These are phyloP conservation scores for Drosophila rufa DNA, from an alignment of 1,140 invertebrate genomes.

Conservation along the genomic window DNA sequence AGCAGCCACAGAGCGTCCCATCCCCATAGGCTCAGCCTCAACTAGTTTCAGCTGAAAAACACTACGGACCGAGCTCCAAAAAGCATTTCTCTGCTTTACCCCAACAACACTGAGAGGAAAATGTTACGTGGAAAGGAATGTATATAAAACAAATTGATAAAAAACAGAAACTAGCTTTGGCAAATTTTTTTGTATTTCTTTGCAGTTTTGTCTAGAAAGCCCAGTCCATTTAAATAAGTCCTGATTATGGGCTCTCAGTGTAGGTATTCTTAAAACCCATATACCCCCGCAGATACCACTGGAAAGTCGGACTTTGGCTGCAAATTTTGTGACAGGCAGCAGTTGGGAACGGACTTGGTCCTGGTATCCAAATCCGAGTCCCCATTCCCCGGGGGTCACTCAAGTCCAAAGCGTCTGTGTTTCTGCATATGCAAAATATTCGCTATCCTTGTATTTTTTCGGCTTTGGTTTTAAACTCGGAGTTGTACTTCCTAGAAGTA, in stretches of 20 bases:
- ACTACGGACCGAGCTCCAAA: conserved; percentile 15
- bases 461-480: conserved; percentile 1
- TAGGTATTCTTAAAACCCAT: background rate
- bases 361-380: conserved; percentile 27
- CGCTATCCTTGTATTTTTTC: conserved; percentile 24
- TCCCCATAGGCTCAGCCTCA: conserved; percentile 43
- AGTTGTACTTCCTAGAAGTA: conserved; percentile 11
- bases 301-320: conserved; percentile 47
- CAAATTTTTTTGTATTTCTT: too few relatives aligned
- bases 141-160: too few relatives aligned
- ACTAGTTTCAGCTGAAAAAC: conserved; percentile 25
- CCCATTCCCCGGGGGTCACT: conserved; percentile 46
- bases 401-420: conserved; percentile 51
- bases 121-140: background rate
- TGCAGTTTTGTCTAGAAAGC: too few relatives aligned
- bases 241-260: conserved; percentile 2
- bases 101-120: conserved; percentile 17
- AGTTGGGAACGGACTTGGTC: conserved; percentile 35
- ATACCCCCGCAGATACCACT: conserved; percentile 36
- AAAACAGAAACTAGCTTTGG: too few relatives aligned
- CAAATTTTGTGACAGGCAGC: conserved; percentile 63
- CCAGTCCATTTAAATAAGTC: background rate
- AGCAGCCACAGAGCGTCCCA: conserved; percentile 20
- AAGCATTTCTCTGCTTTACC: conserved; percentile 14
- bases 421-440: conserved; percentile 61